Conservation (phyloP, 2,797 vertebrate species). For the Smutsia gigantea region DNA sequence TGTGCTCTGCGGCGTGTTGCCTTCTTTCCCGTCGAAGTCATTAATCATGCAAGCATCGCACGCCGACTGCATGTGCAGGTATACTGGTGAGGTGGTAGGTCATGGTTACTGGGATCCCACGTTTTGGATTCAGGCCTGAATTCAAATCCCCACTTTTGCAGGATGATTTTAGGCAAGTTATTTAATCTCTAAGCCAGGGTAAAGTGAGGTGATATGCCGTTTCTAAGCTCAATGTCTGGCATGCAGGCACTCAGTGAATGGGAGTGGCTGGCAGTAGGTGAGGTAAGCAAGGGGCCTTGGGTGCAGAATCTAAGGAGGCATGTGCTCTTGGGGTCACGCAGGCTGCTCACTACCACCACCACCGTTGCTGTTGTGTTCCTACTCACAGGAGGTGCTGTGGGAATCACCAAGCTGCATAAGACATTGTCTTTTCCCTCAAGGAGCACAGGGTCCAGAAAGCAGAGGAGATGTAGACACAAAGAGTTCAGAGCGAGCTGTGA, state of each 20-base stretch:
- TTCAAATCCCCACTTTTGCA: background rate
- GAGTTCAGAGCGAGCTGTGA: background rate
- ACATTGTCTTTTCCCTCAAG: background rate
- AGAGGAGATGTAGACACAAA: background rate
- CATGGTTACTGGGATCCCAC: background rate
- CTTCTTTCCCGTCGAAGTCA: background rate
- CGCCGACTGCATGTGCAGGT: background rate
- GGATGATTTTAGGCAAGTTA: background rate
- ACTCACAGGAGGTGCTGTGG: too few species aligned
- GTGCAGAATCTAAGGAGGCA: background rate
- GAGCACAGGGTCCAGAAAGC: background rate
- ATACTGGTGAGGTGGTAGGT: background rate
- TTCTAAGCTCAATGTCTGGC: background rate
- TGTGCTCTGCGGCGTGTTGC: background rate
- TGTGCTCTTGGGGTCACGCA: too few species aligned
- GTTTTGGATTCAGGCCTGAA: background rate
- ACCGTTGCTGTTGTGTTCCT: background rate
- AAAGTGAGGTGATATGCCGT: background rate
- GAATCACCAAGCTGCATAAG: background rate
- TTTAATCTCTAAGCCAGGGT: background rate
- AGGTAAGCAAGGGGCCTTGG: background rate
- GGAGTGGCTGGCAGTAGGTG: background rate
- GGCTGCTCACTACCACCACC: background rate
- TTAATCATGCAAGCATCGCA: background rate
- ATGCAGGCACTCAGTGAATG: background rate